These are phyloP conservation scores for Molossus molossus DNA, from an alignment of 2,797 vertebrate genomes.

Conservation along the genomic window DNA sequence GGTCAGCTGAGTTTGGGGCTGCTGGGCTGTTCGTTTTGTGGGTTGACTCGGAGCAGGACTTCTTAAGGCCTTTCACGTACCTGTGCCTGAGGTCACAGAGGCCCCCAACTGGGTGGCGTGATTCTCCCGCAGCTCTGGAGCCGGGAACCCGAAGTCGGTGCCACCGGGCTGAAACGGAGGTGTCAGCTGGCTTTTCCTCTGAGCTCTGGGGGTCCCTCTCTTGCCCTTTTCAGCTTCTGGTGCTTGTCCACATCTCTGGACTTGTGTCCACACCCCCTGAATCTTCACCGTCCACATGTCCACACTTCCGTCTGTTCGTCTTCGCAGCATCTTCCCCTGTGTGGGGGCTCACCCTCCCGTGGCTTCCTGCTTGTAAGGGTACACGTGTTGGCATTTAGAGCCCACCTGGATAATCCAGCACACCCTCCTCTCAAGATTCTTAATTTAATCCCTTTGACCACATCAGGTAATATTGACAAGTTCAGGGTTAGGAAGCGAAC, in stretches of 20 bases:
- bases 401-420: not conserved
- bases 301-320: not conserved
- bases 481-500: not conserved
- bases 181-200: not conserved
- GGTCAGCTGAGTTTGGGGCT: not conserved
- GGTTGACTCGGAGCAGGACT: slow-evolving; percentile 1
- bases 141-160: not conserved
- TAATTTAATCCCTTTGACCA: not conserved
- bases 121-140: not conserved
- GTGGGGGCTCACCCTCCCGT: not conserved
- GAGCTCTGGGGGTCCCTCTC: not conserved
- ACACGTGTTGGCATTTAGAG: not conserved
- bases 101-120: not conserved
- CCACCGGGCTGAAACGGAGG: not conserved
- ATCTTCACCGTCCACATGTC: not conserved
- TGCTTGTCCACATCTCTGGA: not conserved
- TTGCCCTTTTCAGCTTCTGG: not conserved
- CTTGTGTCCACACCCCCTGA: not conserved
- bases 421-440: not conserved
- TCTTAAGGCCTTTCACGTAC: not conserved
- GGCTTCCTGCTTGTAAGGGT: not conserved
- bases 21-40: not conserved
- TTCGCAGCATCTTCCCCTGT: not conserved
- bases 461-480: not conserved
- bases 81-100: not conserved